phyloP scores from a whole-genome alignment of 2,888 invertebrate genomes.

The Thelaira solivaga region DNA sequence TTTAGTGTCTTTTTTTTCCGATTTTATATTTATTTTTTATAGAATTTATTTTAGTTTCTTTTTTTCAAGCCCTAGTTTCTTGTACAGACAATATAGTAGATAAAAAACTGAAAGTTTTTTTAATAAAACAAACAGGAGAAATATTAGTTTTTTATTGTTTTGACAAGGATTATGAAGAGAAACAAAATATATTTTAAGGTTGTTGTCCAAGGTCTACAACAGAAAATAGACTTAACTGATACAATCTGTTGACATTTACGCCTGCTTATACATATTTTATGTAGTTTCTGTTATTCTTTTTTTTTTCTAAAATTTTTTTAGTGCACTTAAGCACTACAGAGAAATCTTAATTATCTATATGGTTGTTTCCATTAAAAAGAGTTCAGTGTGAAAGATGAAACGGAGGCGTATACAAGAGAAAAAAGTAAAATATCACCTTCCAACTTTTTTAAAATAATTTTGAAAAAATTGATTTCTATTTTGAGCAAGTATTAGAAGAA shows the following conservation, averaged over 20 bases:
- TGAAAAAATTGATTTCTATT: too few species aligned
- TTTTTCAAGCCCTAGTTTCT: conserved; percentile 20
- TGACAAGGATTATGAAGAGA: background rate
- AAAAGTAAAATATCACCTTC: too few species aligned
- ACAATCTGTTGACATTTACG: conserved; percentile 43
- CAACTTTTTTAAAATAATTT: too few species aligned
- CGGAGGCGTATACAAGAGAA: too few species aligned
- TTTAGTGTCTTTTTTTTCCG: background rate
- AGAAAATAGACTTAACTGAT: conserved; percentile 19
- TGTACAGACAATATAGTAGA: background rate
- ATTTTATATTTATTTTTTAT: background rate
- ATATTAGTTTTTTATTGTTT: conserved; percentile 7
- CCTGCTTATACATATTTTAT: too few species aligned
- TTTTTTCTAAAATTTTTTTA: background rate
- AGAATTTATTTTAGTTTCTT: background rate
- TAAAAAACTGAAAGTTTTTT: background rate
- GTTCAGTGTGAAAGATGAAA: too few species aligned
- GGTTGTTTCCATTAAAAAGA: too few species aligned
- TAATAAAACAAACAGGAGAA: background rate
- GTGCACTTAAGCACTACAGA: too few species aligned
- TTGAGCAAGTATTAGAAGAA: too few species aligned
- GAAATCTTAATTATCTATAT: too few species aligned
- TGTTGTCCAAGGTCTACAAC: conserved; percentile 24
- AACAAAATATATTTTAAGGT: conserved; percentile 28
- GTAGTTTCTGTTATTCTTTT: conserved; percentile 12